Evolutionary conservation across 2,888 invertebrate genomes (phyloP).

Genomic region (Onthophagus sagittarius): DNA sequence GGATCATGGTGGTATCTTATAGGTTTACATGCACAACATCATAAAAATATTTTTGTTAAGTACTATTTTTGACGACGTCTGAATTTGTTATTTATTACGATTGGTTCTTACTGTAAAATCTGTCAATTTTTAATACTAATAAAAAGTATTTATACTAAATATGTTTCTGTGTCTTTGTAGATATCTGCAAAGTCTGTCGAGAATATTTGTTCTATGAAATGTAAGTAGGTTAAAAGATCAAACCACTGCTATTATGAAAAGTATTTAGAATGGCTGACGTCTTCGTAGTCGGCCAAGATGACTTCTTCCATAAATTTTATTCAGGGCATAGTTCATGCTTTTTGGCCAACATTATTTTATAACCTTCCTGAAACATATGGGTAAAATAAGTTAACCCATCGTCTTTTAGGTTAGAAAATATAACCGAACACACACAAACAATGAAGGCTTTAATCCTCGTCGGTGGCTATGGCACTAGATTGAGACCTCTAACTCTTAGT

Average conservation of each 20-base stretch:
- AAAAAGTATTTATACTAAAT: background rate
- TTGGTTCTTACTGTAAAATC: background rate
- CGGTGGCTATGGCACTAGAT: slow-evolving; percentile 96
- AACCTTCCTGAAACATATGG: too few species aligned
- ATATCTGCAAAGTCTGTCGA: too few species aligned
- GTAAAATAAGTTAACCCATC: background rate
- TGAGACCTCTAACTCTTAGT: slow-evolving; percentile 93
- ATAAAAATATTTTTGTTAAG: background rate
- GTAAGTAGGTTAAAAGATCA: too few species aligned
- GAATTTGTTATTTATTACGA: background rate
- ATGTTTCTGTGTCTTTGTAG: too few species aligned
- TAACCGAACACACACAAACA: slow-evolving; percentile 38
- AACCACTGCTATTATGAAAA: too few species aligned
- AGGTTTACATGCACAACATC: background rate
- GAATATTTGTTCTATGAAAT: too few species aligned
- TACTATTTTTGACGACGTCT: background rate
- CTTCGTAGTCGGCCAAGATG: too few species aligned
- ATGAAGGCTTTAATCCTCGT: slow-evolving; percentile 96
- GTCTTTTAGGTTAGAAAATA: background rate
- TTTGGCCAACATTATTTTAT: too few species aligned
- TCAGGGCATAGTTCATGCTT: too few species aligned
- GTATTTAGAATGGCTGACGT: too few species aligned
- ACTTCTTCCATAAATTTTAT: too few species aligned
- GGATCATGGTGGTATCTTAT: background rate
- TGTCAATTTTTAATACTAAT: background rate